A percentile compares a stretch with the other conserved stretches of the same genome.
Evolutionary conservation across 2,113 vertebrate genomes (phyloP).

Genomic region (Ia io): DNA sequence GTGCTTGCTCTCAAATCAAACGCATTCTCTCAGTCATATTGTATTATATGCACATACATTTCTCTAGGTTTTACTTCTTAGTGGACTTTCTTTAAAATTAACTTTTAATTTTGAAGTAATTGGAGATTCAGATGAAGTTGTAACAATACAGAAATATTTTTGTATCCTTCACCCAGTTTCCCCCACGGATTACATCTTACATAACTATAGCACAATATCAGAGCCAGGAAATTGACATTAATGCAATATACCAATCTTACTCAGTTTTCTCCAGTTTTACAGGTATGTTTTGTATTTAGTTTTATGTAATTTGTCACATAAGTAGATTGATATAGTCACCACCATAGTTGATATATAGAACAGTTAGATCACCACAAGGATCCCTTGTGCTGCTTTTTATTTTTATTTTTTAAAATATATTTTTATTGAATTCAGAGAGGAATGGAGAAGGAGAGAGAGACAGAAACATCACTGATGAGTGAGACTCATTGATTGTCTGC

Average conservation of each 20-base stretch:
- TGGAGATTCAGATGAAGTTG: background rate
- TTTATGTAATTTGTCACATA: background rate
- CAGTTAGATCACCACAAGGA: background rate
- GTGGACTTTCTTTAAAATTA: background rate
- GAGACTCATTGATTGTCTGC: no score
- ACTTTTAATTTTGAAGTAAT: background rate
- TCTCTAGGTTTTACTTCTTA: background rate
- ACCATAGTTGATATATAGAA: background rate
- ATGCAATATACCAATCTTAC: background rate
- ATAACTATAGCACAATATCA: background rate
- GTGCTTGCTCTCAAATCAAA: slow-evolving; percentile 17
- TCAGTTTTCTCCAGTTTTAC: background rate
- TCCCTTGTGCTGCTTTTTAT: background rate
- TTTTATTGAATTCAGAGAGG: no score
- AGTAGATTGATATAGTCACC: background rate
- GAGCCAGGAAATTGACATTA: background rate
- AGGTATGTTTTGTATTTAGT: background rate
- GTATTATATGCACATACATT: background rate
- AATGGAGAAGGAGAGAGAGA: no score
- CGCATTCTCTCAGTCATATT: background rate
- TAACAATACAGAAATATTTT: background rate
- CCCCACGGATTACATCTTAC: background rate
- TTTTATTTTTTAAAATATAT: no score
- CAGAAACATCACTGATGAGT: no score
- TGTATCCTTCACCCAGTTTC: background rate